phyloP scores from a whole-genome alignment of 2,888 invertebrate species.

The Pomacea canaliculata region DNA sequence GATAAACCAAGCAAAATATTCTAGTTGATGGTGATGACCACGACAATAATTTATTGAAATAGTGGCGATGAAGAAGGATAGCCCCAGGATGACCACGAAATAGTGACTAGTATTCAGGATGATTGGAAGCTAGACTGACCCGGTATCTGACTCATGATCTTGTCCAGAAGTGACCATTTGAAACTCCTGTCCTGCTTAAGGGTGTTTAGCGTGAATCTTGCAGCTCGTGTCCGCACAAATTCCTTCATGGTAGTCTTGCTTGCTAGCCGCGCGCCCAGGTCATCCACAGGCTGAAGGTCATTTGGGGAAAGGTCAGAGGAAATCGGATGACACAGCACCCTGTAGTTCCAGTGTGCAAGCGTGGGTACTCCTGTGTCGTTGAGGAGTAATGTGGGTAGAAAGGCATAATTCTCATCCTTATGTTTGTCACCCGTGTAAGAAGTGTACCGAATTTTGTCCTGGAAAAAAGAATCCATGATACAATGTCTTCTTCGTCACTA shows the following conservation, averaged over 20 bases:
- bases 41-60: too few species aligned
- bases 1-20: too few species aligned
- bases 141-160: conserved; percentile 47
- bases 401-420: conserved; percentile 53
- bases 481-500: neutral
- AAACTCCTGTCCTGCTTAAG: conserved; percentile 25
- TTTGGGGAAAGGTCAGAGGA: conserved; percentile 38
- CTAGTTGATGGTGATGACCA: too few species aligned
- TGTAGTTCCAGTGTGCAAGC: conserved; percentile 47
- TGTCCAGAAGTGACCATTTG: conserved; percentile 37
- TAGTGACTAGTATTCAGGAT: too few species aligned
- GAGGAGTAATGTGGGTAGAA: conserved; percentile 54
- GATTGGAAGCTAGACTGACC: conserved; percentile 25
- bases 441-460: conserved; percentile 43
- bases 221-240: conserved; percentile 35
- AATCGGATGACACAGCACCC: conserved; percentile 49
- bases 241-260: conserved; percentile 20
- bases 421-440: conserved; percentile 51
- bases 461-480: neutral
- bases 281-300: conserved; percentile 45
- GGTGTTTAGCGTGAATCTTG: conserved; percentile 34
- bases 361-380: conserved; percentile 35
- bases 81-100: too few species aligned
- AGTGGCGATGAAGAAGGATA: too few species aligned
- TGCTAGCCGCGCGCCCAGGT: conserved; percentile 43